Percentiles rank a stretch among this genome's conserved stretches.
phyloP scores from a whole-genome alignment of 2,113 vertebrate genomes.

The Penelope pileata region DNA sequence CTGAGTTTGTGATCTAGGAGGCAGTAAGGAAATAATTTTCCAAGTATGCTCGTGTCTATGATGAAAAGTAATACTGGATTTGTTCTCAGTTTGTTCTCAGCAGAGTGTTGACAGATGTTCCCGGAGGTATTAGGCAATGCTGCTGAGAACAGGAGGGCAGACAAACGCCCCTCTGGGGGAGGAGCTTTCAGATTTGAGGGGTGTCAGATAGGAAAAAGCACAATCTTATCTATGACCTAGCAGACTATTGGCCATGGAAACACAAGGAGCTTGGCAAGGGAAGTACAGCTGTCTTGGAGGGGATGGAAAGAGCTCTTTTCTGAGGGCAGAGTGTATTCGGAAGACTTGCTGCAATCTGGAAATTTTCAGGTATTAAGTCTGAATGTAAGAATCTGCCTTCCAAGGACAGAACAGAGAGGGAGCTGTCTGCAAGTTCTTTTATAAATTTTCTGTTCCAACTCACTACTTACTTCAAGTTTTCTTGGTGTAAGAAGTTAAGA shows the following conservation, averaged over 20 bases:
- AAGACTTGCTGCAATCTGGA: background rate
- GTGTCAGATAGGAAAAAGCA: background rate
- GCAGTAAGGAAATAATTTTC: background rate
- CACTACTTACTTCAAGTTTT: background rate
- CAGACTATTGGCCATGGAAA: background rate
- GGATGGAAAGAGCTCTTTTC: background rate
- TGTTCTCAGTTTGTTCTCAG: background rate
- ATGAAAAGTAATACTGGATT: accelerated
- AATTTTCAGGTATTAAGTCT: background rate
- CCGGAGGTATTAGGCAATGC: background rate
- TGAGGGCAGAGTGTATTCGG: accelerated
- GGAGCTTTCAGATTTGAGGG: background rate
- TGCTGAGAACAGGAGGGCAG: background rate
- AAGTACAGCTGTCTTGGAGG: accelerated
- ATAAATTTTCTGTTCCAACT: background rate
- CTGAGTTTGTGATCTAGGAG: background rate
- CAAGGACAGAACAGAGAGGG: background rate
- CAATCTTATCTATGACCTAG: background rate
- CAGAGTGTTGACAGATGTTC: background rate
- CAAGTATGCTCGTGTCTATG: background rate
- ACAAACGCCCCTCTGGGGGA: background rate
- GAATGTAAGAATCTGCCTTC: background rate
- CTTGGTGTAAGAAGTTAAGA: background rate
- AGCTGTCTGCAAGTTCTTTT: background rate
- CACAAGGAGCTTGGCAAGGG: background rate